Conservation (phyloP, 2,797 vertebrate genomes). For the Steatocranus sp. region DNA sequence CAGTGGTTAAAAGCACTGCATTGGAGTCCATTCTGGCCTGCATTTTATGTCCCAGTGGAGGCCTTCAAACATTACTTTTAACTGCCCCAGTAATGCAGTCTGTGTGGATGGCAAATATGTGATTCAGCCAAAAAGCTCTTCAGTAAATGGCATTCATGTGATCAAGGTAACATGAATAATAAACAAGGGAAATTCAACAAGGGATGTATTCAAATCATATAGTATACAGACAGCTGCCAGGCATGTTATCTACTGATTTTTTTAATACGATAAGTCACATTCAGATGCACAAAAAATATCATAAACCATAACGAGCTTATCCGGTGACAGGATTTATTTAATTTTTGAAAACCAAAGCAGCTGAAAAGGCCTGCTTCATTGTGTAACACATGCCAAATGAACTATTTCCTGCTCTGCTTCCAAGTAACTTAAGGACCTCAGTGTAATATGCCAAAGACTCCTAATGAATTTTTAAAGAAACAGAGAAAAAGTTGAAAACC, state of each 20-base stretch:
- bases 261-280: slow-evolving; percentile 32
- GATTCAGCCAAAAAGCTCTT: slow-evolving; percentile 32
- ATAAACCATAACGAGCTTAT: not conserved
- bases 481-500: not conserved
- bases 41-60: slow-evolving; percentile 42
- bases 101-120: slow-evolving; percentile 27
- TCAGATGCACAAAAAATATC: not conserved
- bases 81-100: slow-evolving; percentile 46
- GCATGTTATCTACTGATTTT: not conserved
- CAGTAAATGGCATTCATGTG: slow-evolving; percentile 31
- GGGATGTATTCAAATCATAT: slow-evolving; percentile 40
- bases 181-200: slow-evolving; percentile 34
- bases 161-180: slow-evolving; percentile 54
- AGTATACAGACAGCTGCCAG: not conserved
- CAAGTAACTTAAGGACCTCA: slow-evolving; percentile 57
- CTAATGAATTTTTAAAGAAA: slow-evolving; percentile 46
- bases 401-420: slow-evolving; percentile 41
- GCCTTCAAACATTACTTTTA: slow-evolving; percentile 58
- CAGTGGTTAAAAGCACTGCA: slow-evolving; percentile 30
- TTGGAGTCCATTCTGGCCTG: slow-evolving; percentile 18
- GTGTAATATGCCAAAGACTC: slow-evolving; percentile 32
- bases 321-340: not conserved
- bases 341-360: slow-evolving; percentile 12
- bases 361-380: slow-evolving; percentile 8
- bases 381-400: slow-evolving; percentile 54